A percentile compares a stretch with the other conserved stretches of the same genome.
Conservation (phyloP, 2,888 invertebrate species). For the Macrophya annulata region DNA sequence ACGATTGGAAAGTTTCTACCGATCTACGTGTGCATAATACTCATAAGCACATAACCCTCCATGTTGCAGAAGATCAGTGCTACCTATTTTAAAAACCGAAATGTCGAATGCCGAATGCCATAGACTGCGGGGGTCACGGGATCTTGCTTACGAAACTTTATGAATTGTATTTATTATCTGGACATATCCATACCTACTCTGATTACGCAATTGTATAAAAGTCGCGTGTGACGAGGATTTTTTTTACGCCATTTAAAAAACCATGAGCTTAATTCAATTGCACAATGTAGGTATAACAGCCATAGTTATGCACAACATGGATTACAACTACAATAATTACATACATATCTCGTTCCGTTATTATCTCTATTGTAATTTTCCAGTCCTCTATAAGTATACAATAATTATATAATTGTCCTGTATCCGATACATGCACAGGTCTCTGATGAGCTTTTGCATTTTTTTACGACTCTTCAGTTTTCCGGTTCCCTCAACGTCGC, state of each 20-base stretch:
- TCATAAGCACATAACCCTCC: neutral
- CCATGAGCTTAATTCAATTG: neutral
- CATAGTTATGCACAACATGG: neutral
- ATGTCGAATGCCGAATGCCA: neutral
- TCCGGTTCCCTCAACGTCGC: neutral
- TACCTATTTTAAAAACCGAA: neutral
- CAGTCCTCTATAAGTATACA: neutral
- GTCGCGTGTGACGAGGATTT: neutral
- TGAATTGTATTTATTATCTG: neutral
- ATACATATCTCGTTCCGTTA: neutral
- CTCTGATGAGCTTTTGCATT: neutral
- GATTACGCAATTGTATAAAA: slow-evolving; percentile 9
- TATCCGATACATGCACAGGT: neutral
- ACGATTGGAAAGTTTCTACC: neutral
- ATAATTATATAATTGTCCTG: neutral
- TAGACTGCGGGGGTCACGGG: neutral
- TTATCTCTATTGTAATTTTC: neutral
- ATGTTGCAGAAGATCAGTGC: neutral
- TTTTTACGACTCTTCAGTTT: neutral
- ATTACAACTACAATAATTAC: neutral
- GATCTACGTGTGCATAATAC: neutral
- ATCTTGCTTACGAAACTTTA: neutral
- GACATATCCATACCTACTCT: neutral
- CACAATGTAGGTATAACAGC: neutral
- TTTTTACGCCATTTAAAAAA: neutral